Percentiles rank a stretch among this genome's conserved stretches.
phyloP scores from a whole-genome alignment of 2,797 vertebrate genomes.

The Gallinago nigripennis region DNA sequence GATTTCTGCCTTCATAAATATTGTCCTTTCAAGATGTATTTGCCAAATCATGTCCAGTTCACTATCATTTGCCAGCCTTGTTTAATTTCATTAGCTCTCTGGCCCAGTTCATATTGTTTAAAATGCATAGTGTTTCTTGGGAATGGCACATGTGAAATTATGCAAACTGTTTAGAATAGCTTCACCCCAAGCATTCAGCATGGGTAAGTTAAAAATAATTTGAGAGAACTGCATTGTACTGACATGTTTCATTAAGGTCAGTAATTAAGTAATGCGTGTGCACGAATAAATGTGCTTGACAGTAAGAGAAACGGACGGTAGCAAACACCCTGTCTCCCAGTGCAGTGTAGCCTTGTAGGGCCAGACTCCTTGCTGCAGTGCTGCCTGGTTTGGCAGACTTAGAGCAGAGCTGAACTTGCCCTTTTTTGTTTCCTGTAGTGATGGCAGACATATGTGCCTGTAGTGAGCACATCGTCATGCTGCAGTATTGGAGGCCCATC shows the following conservation, averaged over 20 bases:
- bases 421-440: not conserved
- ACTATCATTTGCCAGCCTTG: constrained; percentile 31
- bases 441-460: not conserved
- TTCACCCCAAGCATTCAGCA: not conserved
- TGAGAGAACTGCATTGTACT: constrained; percentile 16
- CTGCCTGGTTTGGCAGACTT: not conserved
- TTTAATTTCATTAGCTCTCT: constrained; percentile 34
- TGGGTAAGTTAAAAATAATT: constrained; percentile 31
- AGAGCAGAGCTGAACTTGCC: not conserved
- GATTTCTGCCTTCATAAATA: constrained; percentile 28
- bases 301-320: not conserved
- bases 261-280: constrained; percentile 3
- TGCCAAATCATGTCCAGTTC: constrained; percentile 40
- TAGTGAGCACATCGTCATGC: not conserved
- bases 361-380: not conserved
- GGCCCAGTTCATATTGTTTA: not conserved
- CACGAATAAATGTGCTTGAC: not conserved
- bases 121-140: constrained; percentile 20
- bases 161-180: constrained; percentile 17
- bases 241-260: constrained; percentile 43
- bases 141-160: constrained; percentile 1
- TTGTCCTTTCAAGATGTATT: constrained; percentile 34
- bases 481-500: not conserved
- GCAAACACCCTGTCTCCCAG: not conserved
- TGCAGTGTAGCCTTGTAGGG: not conserved